Evolutionary conservation across 2,797 vertebrate genomes (phyloP), one percentile per base, ranked within the genome.

Genomic region (Selene dorsalis): DNA sequence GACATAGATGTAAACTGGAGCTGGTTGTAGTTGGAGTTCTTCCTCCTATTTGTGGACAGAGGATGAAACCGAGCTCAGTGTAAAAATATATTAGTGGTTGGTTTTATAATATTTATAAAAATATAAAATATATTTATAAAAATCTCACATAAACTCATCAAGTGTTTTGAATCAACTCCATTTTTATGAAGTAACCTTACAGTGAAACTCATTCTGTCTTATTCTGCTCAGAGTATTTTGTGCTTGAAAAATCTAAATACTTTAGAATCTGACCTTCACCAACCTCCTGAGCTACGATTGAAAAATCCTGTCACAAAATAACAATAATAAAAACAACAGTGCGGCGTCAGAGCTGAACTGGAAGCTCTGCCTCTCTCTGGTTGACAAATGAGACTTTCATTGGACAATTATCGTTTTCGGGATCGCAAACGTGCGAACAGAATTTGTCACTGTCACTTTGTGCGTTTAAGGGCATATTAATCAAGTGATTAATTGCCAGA

Each of bases 401-500:
- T 93, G 93, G 90, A 92, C 93, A 93, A 95, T 94, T 94, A 95
- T 94, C 92, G 93, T 93, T 93, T 94, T 91, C 81, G 88, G 89
- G 93, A 94, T 94, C 90, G 88, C 87, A 87, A 92, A 91, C 79
- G 91, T 89, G 89, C 86, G 87, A 92, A 93, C 85, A 78, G 87
- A 91, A 94, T 95, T 92, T 92, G 93, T 95, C 93, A 93, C 93
- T 94, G 94, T 94, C 97, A 96, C 95, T 95, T 96, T 96, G 96
- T 97, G 96, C 94, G 94, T 97, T 96, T 97, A 96, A 97, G 96
- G 95, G 94, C 96, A 84, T 97, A 97, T 98, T 97, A 97, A 99
- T 98, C 96, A 98, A 97, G 96, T 97, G 97, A 99, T 97, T 97
- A 97, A 99, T 98, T 95, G 94, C 80, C 85, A 93, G 92, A 93